A percentile compares a stretch with the other conserved stretches of the same genome.
These are phyloP conservation scores for Hozukius guyotensis DNA, from an alignment of 2,797 vertebrate genomes.

Conservation along the genomic window DNA sequence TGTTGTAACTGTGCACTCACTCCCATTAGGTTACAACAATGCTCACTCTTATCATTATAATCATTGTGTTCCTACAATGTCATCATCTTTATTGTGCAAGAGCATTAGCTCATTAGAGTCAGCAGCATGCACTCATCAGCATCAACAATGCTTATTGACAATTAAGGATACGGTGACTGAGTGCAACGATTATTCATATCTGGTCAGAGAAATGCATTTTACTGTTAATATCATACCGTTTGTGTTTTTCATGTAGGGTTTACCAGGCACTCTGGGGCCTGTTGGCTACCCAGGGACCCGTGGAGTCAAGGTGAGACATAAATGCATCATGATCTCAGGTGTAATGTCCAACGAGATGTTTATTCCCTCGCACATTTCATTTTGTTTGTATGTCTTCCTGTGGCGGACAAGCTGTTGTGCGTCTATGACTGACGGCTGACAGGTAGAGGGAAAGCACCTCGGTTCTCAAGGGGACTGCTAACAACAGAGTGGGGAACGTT, in stretches of 20 bases:
- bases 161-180: slow-evolving; percentile 12
- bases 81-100: slow-evolving; percentile 39
- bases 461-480: slow-evolving; percentile 57
- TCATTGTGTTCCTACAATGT: slow-evolving; percentile 22
- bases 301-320: slow-evolving; percentile 90
- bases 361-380: slow-evolving; percentile 26
- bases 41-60: slow-evolving; percentile 33
- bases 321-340: slow-evolving; percentile 25
- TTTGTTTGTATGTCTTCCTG: slow-evolving; percentile 19
- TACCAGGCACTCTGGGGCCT: slow-evolving; percentile 85
- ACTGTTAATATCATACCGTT: not conserved
- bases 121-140: slow-evolving; percentile 20
- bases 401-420: slow-evolving; percentile 64
- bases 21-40: slow-evolving; percentile 22
- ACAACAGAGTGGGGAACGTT: slow-evolving; percentile 45
- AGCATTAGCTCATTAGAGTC: slow-evolving; percentile 38
- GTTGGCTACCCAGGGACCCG: slow-evolving; percentile 91
- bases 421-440: slow-evolving; percentile 69
- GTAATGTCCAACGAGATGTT: slow-evolving; percentile 28
- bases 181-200: slow-evolving; percentile 7
- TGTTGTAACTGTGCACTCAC: slow-evolving; percentile 20
- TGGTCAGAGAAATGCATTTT: slow-evolving; percentile 2
- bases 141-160: not conserved
- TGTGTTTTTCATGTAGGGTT: slow-evolving; percentile 79
- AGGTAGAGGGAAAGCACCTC: slow-evolving; percentile 49